Percentiles rank a stretch among this genome's conserved stretches.
phyloP scores from a whole-genome alignment of 2,113 vertebrate species.

The Perca flavescens region DNA sequence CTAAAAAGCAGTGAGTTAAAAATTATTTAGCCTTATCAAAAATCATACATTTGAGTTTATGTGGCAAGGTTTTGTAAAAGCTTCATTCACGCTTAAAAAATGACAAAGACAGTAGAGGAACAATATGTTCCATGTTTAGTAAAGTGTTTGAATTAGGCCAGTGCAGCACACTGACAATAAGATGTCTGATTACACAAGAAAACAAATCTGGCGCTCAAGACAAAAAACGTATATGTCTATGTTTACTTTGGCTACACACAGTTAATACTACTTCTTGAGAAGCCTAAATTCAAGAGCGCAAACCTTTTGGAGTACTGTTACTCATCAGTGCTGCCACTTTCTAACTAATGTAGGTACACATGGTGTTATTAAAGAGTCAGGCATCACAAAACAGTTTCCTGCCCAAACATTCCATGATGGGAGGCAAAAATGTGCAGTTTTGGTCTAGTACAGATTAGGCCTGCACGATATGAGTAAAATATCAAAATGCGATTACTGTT shows the following conservation, averaged over 20 bases:
- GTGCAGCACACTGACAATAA: not conserved
- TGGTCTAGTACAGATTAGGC: not conserved
- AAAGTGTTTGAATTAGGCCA: not conserved
- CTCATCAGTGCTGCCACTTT: not conserved
- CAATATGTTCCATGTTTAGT: too few species aligned
- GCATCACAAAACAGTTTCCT: not conserved
- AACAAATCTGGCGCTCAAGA: not conserved
- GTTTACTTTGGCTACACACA: not conserved
- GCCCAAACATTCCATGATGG: not conserved
- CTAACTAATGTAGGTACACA: not conserved
- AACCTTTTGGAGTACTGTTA: not conserved
- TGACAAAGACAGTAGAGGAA: not conserved
- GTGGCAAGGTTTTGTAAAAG: not conserved
- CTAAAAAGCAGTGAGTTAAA: conserved; percentile 70
- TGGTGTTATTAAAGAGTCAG: not conserved
- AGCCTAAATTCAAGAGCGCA: not conserved
- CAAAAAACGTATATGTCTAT: not conserved
- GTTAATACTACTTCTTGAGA: not conserved
- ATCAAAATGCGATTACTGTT: too few species aligned
- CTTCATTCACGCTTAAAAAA: not conserved
- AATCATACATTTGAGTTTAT: not conserved
- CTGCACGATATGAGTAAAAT: too few species aligned
- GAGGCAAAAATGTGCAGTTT: not conserved
- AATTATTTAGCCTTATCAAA: not conserved
- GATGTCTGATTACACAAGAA: not conserved